These are phyloP conservation scores for Amaurobius ferox DNA, from an alignment of 2,888 invertebrate genomes.

Conservation along the genomic window DNA sequence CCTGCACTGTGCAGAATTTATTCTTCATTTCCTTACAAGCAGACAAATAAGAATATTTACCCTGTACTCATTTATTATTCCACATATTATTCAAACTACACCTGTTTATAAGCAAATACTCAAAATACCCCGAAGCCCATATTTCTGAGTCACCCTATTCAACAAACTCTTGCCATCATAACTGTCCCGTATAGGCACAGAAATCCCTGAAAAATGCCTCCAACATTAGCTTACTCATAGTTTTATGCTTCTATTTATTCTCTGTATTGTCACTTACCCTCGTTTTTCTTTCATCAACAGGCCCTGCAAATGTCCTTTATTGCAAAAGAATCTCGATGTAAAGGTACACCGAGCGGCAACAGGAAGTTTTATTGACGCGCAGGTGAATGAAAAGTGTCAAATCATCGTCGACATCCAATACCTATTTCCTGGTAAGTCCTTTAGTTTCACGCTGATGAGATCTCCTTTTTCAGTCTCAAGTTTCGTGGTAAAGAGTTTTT, in stretches of 20 bases:
- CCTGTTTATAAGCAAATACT: not conserved
- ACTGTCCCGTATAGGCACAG: not conserved
- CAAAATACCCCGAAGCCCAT: not conserved
- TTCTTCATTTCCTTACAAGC: too few species aligned
- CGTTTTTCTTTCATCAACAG: not conserved
- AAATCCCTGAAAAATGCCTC: not conserved
- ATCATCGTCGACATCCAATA: constrained; percentile 43
- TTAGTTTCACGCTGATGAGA: constrained; percentile 8
- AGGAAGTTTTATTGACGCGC: constrained; percentile 30
- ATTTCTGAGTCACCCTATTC: not conserved
- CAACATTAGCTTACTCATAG: not conserved
- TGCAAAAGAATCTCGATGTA: constrained; percentile 14
- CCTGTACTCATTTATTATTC: too few species aligned
- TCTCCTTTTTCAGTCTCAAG: constrained; percentile 3
- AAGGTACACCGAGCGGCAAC: constrained; percentile 34
- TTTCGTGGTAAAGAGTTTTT: not conserved
- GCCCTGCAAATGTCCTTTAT: not conserved
- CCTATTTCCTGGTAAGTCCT: constrained; percentile 57
- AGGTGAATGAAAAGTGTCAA: constrained; percentile 58
- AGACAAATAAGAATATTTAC: too few species aligned
- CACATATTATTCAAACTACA: not conserved
- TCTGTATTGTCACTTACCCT: constrained; percentile 1
- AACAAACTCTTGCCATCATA: not conserved
- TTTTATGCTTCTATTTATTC: too few species aligned
- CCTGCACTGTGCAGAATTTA: too few species aligned